phyloP scores from a whole-genome alignment of 2,113 vertebrate genomes.

The Rallus limicola region DNA sequence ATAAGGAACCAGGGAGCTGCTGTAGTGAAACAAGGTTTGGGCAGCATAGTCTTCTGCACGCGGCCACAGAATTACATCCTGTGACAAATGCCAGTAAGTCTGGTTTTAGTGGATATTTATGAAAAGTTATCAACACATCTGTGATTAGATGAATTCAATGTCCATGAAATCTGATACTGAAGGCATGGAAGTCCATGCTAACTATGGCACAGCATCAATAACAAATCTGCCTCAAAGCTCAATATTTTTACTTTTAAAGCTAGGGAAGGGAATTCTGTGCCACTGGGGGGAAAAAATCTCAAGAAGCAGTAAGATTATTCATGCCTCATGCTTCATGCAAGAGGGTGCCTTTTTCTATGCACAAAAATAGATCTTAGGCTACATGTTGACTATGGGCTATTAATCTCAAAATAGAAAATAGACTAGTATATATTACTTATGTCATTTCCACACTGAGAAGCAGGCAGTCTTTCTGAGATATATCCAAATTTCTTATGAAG shows the following conservation, averaged over 20 bases:
- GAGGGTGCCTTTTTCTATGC: neutral
- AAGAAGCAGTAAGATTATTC: neutral
- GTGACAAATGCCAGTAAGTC: neutral
- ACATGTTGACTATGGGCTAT: neutral
- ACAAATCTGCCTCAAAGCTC: neutral
- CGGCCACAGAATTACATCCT: neutral
- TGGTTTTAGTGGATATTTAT: neutral
- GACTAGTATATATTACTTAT: neutral
- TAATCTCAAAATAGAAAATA: slow-evolving; percentile 33
- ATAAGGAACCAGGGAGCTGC: neutral
- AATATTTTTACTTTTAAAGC: neutral
- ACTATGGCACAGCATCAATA: neutral
- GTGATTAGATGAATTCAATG: neutral
- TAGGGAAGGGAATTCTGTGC: neutral
- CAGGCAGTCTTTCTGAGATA: neutral
- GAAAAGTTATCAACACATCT: neutral
- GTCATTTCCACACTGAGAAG: slow-evolving; percentile 13
- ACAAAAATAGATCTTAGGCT: neutral
- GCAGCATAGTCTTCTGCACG: neutral
- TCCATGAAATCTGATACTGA: neutral
- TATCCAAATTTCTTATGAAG: slow-evolving; percentile 8
- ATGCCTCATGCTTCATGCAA: neutral
- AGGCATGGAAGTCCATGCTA: neutral
- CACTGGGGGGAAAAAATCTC: neutral
- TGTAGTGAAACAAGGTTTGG: accelerated